Percentiles rank a stretch among this genome's conserved stretches.
Conservation (phyloP, 2,888 invertebrate species). For the Cryptosula pallasiana region DNA sequence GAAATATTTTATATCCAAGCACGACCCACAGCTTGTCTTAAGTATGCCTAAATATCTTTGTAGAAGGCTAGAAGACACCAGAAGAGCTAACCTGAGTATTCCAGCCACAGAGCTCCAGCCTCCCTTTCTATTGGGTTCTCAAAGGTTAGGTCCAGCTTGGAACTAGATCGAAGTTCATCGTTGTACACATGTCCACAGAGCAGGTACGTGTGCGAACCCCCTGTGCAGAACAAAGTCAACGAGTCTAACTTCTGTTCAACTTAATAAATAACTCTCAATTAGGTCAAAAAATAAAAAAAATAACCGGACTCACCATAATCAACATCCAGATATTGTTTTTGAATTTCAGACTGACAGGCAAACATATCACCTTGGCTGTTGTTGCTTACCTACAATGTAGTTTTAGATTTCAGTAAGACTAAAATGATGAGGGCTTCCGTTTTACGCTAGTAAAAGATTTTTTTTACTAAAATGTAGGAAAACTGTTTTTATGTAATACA, state of each 20-base stretch:
- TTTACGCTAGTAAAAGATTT: too few species aligned
- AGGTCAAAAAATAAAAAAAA: too few species aligned
- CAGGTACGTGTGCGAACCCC: background rate
- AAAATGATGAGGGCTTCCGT: too few species aligned
- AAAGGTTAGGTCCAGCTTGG: background rate
- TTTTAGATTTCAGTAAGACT: background rate
- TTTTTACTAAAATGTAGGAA: too few species aligned
- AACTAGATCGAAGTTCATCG: background rate
- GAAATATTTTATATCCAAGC: too few species aligned
- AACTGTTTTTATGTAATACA: too few species aligned
- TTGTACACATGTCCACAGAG: constrained; percentile 22
- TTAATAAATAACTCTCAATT: too few species aligned
- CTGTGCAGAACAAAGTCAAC: too few species aligned
- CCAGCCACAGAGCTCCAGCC: constrained; percentile 18
- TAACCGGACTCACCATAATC: background rate
- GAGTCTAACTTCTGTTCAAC: too few species aligned
- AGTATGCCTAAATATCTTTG: too few species aligned
- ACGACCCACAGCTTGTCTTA: too few species aligned
- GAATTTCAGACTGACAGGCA: constrained; percentile 12
- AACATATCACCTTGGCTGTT: background rate
- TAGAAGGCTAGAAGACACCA: too few species aligned
- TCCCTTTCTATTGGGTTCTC: constrained; percentile 15
- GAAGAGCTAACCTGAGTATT: constrained; percentile 18
- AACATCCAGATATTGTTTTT: constrained; percentile 1
- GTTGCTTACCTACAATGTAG: background rate